phyloP scores from a whole-genome alignment of 2,797 vertebrate species.

The Trichosurus vulpecula region DNA sequence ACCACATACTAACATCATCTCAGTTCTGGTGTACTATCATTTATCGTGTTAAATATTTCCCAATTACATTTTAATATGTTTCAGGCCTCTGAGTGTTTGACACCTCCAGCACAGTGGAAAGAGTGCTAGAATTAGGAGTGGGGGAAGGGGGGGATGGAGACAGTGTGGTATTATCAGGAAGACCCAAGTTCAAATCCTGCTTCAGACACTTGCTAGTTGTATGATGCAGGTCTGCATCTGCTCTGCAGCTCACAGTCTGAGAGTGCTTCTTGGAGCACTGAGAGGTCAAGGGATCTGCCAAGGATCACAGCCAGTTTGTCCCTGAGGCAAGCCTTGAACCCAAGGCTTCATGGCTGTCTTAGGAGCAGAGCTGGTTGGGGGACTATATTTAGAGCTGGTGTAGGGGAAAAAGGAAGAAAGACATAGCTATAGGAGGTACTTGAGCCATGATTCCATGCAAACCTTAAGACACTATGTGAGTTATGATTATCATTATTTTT shows the following conservation, averaged over 20 bases:
- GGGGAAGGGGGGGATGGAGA: too few species aligned
- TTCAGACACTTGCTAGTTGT: background rate
- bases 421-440: background rate
- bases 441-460: background rate
- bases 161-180: background rate
- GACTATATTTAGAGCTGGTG: background rate
- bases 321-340: background rate
- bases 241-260: background rate
- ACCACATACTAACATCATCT: background rate
- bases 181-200: background rate
- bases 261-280: background rate
- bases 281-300: background rate
- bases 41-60: background rate
- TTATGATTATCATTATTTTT: background rate
- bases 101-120: background rate
- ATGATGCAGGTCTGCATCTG: background rate
- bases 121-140: background rate
- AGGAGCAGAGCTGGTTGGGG: background rate
- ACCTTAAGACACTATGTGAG: background rate
- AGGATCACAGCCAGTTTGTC: background rate
- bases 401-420: background rate
- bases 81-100: background rate
- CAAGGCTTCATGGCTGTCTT: background rate
- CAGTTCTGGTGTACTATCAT: background rate
- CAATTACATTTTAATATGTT: background rate